Evolutionary conservation across 2,797 vertebrate genomes (phyloP).

Genomic region (Parotocinclus haroldoi): DNA sequence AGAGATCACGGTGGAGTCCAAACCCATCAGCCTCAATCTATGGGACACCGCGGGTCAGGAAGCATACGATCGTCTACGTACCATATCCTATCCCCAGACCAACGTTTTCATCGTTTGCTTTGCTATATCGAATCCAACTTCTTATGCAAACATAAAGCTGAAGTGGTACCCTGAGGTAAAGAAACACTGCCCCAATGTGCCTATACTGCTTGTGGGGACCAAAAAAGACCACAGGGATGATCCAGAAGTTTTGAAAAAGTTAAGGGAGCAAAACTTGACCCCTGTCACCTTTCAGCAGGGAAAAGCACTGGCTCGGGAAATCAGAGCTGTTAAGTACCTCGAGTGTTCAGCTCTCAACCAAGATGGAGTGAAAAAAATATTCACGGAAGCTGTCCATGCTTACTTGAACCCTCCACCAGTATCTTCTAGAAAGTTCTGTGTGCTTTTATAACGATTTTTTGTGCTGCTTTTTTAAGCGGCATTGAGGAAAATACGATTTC

Average conservation of each 20-base stretch:
- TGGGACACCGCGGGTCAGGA: constrained; percentile 82
- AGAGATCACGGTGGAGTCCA: constrained; percentile 74
- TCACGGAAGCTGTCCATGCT: constrained; percentile 74
- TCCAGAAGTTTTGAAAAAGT: constrained; percentile 71
- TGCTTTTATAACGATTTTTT: constrained; percentile 68
- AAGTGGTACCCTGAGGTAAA: constrained; percentile 83
- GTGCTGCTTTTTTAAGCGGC: neutral
- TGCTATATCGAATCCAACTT: constrained; percentile 77
- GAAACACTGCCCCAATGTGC: constrained; percentile 79
- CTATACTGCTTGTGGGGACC: constrained; percentile 81
- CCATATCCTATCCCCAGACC: constrained; percentile 79
- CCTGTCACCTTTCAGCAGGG: constrained; percentile 79
- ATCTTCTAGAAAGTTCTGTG: constrained; percentile 68
- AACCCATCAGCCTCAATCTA: constrained; percentile 75
- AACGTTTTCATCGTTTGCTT: constrained; percentile 86
- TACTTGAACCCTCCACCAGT: constrained; percentile 69
- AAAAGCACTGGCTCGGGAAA: constrained; percentile 72
- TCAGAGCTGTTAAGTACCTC: constrained; percentile 78
- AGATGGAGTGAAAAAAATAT: constrained; percentile 80
- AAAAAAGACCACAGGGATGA: constrained; percentile 81
- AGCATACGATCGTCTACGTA: constrained; percentile 78
- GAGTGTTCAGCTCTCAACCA: constrained; percentile 82
- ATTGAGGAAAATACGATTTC: too few species aligned
- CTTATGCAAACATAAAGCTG: constrained; percentile 79
- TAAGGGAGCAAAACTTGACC: constrained; percentile 77